These are phyloP conservation scores for Asobara japonica DNA, from an alignment of 1,140 invertebrate species.

Conservation along the genomic window DNA sequence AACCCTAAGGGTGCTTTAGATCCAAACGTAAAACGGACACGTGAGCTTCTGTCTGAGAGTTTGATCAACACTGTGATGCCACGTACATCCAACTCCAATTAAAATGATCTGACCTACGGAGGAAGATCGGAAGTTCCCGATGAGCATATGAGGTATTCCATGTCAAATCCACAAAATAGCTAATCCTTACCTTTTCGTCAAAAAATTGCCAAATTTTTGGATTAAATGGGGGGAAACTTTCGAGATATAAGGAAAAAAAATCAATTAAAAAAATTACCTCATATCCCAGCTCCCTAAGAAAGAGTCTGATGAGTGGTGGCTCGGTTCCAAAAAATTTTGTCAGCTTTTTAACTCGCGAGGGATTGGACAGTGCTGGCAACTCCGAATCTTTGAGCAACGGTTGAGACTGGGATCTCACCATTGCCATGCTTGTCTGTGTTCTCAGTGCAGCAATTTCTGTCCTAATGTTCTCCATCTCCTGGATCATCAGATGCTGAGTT, in stretches of 20 bases:
- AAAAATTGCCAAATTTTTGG: too few relatives aligned
- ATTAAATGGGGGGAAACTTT: too few relatives aligned
- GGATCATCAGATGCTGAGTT: conserved; percentile 88
- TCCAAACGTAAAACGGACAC: too few relatives aligned
- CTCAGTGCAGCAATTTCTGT: conserved; percentile 83
- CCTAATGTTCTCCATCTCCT: conserved; percentile 89
- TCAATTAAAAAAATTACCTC: conserved; percentile 73
- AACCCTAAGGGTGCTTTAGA: too few relatives aligned
- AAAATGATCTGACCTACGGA: too few relatives aligned
- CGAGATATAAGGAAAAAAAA: background rate
- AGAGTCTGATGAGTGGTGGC: conserved; percentile 87
- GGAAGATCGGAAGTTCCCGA: too few relatives aligned
- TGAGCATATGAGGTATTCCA: too few relatives aligned
- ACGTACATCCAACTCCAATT: too few relatives aligned
- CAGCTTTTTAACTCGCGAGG: conserved; percentile 82
- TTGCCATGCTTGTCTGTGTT: conserved; percentile 73
- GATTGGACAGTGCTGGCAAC: conserved; percentile 79
- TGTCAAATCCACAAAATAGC: too few relatives aligned
- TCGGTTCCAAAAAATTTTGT: conserved; percentile 95
- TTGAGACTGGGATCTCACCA: conserved; percentile 69
- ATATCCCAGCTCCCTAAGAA: conserved; percentile 91
- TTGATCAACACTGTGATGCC: too few relatives aligned
- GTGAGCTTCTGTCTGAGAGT: too few relatives aligned
- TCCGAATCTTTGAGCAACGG: conserved; percentile 66
- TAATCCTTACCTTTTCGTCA: too few relatives aligned